These are phyloP conservation scores for Unio delphinus DNA, from an alignment of 2,888 invertebrate genomes.

Conservation along the genomic window DNA sequence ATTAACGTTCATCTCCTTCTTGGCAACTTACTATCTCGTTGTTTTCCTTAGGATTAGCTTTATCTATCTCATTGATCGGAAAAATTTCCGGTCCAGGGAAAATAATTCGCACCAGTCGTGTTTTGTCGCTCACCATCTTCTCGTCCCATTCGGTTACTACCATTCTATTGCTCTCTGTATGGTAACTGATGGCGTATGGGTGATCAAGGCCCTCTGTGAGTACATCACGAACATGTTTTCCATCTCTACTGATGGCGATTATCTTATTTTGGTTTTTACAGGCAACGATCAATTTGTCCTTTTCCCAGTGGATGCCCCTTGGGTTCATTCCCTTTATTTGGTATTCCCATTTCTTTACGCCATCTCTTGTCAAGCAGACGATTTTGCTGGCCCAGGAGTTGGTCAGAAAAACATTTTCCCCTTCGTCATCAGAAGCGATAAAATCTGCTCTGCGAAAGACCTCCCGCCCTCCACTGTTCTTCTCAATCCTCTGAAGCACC, in stretches of 20 bases:
- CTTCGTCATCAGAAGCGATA: slow-evolving; percentile 5
- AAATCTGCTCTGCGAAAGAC: slow-evolving; percentile 14
- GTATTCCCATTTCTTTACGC: slow-evolving; percentile 9
- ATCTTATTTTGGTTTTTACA: slow-evolving; percentile 8
- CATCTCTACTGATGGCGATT: slow-evolving; percentile 3
- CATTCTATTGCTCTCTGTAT: slow-evolving; percentile 6
- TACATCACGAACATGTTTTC: slow-evolving; percentile 1
- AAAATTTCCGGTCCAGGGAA: too few relatives aligned
- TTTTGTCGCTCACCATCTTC: slow-evolving; percentile 6
- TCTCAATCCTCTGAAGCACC: slow-evolving; percentile 5
- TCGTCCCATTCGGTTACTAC: slow-evolving; percentile 21
- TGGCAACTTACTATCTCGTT: too few relatives aligned
- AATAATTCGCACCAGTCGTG: slow-evolving; percentile 6
- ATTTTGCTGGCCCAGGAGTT: slow-evolving; percentile 20
- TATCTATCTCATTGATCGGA: too few relatives aligned
- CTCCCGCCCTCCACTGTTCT: slow-evolving; percentile 4
- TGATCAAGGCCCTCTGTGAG: slow-evolving; percentile 1
- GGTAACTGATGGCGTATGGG: slow-evolving; percentile 19
- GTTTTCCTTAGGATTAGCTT: too few relatives aligned
- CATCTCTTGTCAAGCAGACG: slow-evolving; percentile 9
- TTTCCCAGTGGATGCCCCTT: slow-evolving; percentile 9
- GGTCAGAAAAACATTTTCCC: slow-evolving; percentile 6
- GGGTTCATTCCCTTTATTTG: slow-evolving; percentile 8
- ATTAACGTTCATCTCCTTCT: too few relatives aligned
- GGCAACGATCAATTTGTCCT: slow-evolving; percentile 6